Evolutionary conservation across 2,797 vertebrate species (phyloP).

Genomic region (Myiothlypis coronata): DNA sequence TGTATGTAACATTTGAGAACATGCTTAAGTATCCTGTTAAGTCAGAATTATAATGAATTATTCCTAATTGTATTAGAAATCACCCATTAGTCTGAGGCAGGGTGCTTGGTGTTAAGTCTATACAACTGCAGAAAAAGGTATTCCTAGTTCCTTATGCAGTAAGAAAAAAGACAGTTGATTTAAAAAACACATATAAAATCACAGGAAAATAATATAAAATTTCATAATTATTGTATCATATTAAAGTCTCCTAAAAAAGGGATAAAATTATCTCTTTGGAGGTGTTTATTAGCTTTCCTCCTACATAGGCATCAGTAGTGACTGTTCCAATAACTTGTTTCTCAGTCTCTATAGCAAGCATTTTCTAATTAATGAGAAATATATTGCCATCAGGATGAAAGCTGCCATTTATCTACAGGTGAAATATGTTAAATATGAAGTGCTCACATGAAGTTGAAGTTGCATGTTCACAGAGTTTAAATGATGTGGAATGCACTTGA

Average conservation of each 20-base stretch:
- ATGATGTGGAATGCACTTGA: background rate
- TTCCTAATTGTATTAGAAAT: background rate
- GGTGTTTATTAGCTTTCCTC: background rate
- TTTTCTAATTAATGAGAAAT: background rate
- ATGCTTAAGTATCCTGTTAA: background rate
- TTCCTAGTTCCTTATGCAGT: background rate
- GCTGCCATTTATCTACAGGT: background rate
- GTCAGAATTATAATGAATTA: background rate
- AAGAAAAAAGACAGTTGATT: background rate
- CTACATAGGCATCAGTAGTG: background rate
- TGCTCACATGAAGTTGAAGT: background rate
- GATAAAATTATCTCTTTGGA: background rate
- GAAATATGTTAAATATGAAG: background rate
- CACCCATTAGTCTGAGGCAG: background rate
- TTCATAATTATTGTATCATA: background rate
- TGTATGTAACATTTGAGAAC: background rate
- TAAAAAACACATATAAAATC: accelerated
- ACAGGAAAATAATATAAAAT: background rate
- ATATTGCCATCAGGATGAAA: background rate
- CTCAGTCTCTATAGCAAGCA: background rate
- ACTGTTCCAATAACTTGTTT: background rate
- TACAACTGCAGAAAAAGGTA: background rate
- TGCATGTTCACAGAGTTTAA: background rate
- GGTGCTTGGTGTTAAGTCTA: background rate
- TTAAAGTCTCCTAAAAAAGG: background rate